phyloP scores from a whole-genome alignment of 1,140 invertebrate genomes.

The Penaeus chinensis region DNA sequence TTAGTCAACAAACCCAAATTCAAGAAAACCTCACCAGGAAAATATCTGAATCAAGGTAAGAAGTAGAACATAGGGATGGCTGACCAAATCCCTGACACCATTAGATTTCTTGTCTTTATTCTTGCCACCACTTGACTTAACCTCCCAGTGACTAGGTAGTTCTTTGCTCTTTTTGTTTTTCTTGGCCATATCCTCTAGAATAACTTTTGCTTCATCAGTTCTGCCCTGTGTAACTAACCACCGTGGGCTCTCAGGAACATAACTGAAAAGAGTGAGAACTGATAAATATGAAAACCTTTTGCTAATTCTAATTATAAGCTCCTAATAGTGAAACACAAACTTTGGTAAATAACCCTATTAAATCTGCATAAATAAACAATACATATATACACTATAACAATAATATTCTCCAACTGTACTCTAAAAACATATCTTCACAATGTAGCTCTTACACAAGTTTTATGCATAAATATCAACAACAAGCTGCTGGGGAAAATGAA shows the following conservation, averaged over 20 bases:
- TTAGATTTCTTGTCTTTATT: slow-evolving; percentile 29
- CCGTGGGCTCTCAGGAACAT: slow-evolving; percentile 67
- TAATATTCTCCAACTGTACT: no score
- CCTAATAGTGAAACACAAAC: not conserved
- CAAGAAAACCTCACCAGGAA: slow-evolving; percentile 39
- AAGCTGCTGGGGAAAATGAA: no score
- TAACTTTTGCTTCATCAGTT: slow-evolving; percentile 54
- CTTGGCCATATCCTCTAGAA: slow-evolving; percentile 49
- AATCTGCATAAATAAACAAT: not conserved
- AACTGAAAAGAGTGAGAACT: slow-evolving; percentile 64
- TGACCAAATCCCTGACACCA: slow-evolving; percentile 28
- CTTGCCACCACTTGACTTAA: slow-evolving; percentile 3
- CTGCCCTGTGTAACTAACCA: slow-evolving; percentile 60
- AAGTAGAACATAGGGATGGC: slow-evolving; percentile 37
- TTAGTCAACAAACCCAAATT: no score
- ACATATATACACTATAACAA: no score
- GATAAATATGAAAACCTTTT: not conserved
- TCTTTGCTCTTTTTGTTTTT: slow-evolving; percentile 46
- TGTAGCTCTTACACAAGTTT: no score
- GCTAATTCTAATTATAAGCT: not conserved
- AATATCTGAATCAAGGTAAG: slow-evolving; percentile 40
- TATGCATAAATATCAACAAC: no score
- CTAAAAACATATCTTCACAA: no score
- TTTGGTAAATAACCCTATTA: not conserved
- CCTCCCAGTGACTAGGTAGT: slow-evolving; percentile 52